Evolutionary conservation across 2,113 vertebrate species (phyloP), one percentile per base, ranked within the genome.

Genomic region (Clarias magur): DNA sequence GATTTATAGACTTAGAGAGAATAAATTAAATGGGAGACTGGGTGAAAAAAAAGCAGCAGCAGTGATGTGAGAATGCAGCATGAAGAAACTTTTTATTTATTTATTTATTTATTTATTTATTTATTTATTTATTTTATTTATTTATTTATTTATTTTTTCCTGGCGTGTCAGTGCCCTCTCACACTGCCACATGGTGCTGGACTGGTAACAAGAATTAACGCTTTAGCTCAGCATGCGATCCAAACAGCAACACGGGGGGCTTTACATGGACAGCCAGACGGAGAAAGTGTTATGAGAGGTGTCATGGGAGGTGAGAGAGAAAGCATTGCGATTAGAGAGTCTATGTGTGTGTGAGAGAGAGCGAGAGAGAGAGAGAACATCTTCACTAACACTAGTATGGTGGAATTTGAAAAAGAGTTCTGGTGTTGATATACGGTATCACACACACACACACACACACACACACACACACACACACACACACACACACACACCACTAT

Each of bases 31-130:
- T 30, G 21, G 56, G 27, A 62, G 30, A 25, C 23, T 30, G 54
- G 30, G 19, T 59, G 30, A 21, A 48, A 34, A 42, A 34, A 34
- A 76, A 54, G 68, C n/a, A 10, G 27, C 38, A 65, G 48, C n/a
- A 67, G 38, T 27, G 38, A 56, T 56, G 34, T 73, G 17, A 59
- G 48, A 68, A 83, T 83, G 83, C 30, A 60, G 83, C 30, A 73
- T 59, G 12, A 56, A 84, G 56, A 84, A 84, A 84, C 62, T 68
- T 67, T 67, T 30, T n/a, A n/a, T n/a, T n/a, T n/a, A n/a, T n/a
- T n/a, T n/a, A n/a, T n/a, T 67, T 67, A n/a, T n/a, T n/a, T n/a
- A n/a, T n/a, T n/a, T n/a, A n/a, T n/a, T n/a, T n/a, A n/a, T n/a
- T n/a, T n/a, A n/a, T n/a, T n/a, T n/a, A n/a, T n/a, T n/a, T n/a